A percentile compares a stretch with the other conserved stretches of the same genome.
phyloP scores from a whole-genome alignment of 2,888 invertebrate genomes.

The Diadromus collaris region DNA sequence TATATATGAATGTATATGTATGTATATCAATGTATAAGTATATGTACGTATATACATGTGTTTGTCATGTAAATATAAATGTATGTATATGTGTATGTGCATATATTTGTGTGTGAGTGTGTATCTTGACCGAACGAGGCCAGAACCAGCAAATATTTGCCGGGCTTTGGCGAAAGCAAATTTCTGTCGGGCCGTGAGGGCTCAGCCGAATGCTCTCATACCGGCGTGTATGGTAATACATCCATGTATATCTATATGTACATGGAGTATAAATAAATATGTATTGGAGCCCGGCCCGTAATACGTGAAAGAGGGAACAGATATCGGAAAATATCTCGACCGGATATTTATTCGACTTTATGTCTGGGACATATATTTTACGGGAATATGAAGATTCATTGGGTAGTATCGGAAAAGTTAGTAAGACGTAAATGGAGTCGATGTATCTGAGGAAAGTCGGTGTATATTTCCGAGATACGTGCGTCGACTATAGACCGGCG shows the following conservation, averaged over 20 bases:
- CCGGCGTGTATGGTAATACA: not conserved
- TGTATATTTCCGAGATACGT: not conserved
- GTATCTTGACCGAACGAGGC: slow-evolving; percentile 52
- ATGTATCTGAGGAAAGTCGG: not conserved
- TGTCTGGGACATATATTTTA: slow-evolving; percentile 4
- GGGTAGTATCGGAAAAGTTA: slow-evolving; percentile 1
- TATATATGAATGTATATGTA: not conserved
- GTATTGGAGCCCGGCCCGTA: not conserved
- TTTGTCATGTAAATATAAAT: not conserved
- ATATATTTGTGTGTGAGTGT: slow-evolving; percentile 1
- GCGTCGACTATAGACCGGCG: not conserved
- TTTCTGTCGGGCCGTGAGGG: slow-evolving; percentile 10
- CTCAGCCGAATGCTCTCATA: slow-evolving; percentile 20
- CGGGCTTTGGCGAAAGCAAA: slow-evolving; percentile 50
- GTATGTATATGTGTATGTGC: slow-evolving; percentile 2
- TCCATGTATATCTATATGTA: slow-evolving; percentile 5
- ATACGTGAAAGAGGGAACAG: slow-evolving; percentile 24
- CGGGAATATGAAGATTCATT: slow-evolving; percentile 1
- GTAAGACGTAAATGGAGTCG: not conserved
- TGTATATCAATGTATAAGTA: slow-evolving; percentile 28
- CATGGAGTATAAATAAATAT: slow-evolving; percentile 14
- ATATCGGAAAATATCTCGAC: slow-evolving; percentile 25
- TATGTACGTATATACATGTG: not conserved
- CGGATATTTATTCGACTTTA: slow-evolving; percentile 27
- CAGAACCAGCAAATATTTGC: slow-evolving; percentile 53